Conservation (phyloP, 2,797 vertebrate genomes). For the Mormyrops attenuatus region DNA sequence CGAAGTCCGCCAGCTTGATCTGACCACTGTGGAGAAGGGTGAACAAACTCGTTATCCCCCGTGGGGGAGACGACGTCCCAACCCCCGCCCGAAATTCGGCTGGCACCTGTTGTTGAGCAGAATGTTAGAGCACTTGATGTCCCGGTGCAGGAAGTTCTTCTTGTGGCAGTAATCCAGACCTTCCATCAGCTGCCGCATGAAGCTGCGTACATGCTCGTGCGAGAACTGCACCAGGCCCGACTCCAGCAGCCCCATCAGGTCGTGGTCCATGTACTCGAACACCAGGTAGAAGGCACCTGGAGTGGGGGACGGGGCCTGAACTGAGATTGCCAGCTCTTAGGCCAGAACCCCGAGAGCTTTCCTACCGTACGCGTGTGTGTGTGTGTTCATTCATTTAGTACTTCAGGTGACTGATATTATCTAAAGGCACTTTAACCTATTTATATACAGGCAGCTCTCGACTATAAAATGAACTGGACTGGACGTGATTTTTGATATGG, state of each 20-base stretch:
- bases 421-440: neutral
- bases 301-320: neutral
- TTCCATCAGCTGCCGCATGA: conserved; percentile 99
- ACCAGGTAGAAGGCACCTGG: conserved; percentile 97
- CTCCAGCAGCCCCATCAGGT: conserved; percentile 97
- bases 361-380: neutral
- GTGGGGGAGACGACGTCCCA: neutral
- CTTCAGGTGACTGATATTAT: neutral
- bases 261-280: conserved; percentile 99
- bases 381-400: neutral
- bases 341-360: neutral
- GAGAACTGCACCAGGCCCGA: conserved; percentile 97
- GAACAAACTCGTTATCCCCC: neutral
- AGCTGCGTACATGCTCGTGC: conserved; percentile 94
- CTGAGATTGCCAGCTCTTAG: neutral
- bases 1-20: conserved; percentile 97
- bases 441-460: neutral
- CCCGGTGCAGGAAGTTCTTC: conserved; percentile 96
- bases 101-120: conserved; percentile 90
- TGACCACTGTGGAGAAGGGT: conserved; percentile 71
- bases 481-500: no score
- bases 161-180: conserved; percentile 98
- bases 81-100: neutral
- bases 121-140: conserved; percentile 99
- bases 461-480: neutral